Conservation (phyloP, 2,113 vertebrate genomes). For the Labeo catla region DNA sequence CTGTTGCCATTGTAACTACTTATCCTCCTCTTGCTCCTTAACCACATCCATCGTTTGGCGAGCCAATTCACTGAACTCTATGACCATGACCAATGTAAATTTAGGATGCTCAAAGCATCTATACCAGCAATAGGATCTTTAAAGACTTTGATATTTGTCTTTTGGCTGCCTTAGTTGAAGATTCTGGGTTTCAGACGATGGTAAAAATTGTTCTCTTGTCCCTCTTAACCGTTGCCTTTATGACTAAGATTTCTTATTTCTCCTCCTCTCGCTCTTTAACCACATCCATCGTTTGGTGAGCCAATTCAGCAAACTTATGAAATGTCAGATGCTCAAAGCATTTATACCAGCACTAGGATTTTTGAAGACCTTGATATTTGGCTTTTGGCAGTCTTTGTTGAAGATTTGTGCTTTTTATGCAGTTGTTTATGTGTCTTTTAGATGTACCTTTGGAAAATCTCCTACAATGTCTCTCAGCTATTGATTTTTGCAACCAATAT, state of each 20-base stretch:
- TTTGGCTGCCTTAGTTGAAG: constrained; percentile 10
- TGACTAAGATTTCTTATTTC: not conserved
- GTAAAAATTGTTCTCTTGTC: no score
- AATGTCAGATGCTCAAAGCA: constrained; percentile 68
- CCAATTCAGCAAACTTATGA: constrained; percentile 70
- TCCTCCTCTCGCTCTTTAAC: not conserved
- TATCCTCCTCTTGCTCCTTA: not conserved
- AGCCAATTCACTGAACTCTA: constrained; percentile 69
- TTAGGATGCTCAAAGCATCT: constrained; percentile 67
- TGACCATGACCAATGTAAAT: constrained; percentile 78
- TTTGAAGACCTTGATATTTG: constrained; percentile 10
- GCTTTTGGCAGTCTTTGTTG: no score
- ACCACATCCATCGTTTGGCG: not conserved
- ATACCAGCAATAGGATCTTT: constrained; percentile 56
- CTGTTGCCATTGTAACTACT: not conserved
- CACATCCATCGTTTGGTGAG: not conserved
- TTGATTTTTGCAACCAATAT: no score
- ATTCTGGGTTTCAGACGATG: constrained; percentile 5
- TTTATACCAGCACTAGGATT: constrained; percentile 59
- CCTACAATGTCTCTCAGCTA: no score
- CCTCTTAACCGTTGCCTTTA: no score
- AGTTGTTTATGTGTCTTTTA: no score
- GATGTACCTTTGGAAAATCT: no score
- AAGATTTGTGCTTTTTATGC: no score
- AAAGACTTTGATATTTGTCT: constrained; percentile 2